A percentile compares a stretch with the other conserved stretches of the same genome.
Conservation (phyloP, 1,140 invertebrate genomes). For the Pogonomyrmex californicus region DNA sequence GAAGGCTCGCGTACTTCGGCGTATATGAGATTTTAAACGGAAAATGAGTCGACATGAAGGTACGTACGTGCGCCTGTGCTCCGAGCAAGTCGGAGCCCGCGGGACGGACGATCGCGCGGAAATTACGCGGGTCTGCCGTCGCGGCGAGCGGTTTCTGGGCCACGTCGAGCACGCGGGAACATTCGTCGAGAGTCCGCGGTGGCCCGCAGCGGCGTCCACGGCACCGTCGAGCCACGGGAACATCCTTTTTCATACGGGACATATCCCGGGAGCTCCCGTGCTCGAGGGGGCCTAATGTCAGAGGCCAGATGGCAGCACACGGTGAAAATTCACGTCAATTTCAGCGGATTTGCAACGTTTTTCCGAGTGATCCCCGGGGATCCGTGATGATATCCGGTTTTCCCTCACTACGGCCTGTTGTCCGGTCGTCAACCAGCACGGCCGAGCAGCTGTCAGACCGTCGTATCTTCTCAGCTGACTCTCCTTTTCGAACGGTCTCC, state of each 20-base stretch:
- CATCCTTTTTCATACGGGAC: slow-evolving; percentile 61
- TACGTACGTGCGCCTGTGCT: slow-evolving; percentile 86
- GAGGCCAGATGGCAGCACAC: slow-evolving; percentile 85
- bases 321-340: slow-evolving; percentile 75
- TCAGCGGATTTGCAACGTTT: slow-evolving; percentile 69
- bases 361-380: slow-evolving; percentile 60
- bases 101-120: background rate
- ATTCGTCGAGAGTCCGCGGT: slow-evolving; percentile 40
- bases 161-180: background rate
- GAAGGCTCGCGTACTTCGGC: slow-evolving; percentile 87
- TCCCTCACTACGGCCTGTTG: too few relatives aligned
- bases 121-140: slow-evolving; percentile 26
- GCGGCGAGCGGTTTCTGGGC: background rate
- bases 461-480: slow-evolving; percentile 68
- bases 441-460: slow-evolving; percentile 71
- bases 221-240: slow-evolving; percentile 40
- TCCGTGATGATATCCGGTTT: slow-evolving; percentile 46
- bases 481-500: slow-evolving; percentile 55
- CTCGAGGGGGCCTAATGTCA: slow-evolving; percentile 81
- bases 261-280: slow-evolving; percentile 62
- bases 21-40: slow-evolving; percentile 87
- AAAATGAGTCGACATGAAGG: slow-evolving; percentile 95
- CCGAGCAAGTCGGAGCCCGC: slow-evolving; percentile 67
- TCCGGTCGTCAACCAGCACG: background rate
- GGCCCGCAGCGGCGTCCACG: slow-evolving; percentile 40